Percentiles rank a stretch among this genome's conserved stretches.
Conservation (phyloP, 2,797 vertebrate genomes). For the Chelon auratus region DNA sequence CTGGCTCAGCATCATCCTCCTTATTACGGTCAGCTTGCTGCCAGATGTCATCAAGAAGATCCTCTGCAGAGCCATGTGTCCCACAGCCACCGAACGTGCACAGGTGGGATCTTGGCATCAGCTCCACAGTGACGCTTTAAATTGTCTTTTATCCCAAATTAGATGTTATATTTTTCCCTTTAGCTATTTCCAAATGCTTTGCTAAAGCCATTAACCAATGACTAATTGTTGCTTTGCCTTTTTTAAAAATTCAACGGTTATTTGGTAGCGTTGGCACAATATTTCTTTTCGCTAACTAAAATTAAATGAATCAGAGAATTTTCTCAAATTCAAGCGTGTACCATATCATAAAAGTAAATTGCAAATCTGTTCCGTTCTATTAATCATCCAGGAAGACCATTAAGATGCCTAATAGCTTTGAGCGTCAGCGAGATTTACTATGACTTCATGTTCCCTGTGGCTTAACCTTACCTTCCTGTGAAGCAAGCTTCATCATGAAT, state of each 20-base stretch:
- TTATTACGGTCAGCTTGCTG: constrained; percentile 94
- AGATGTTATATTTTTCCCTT: background rate
- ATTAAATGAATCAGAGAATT: constrained; percentile 8
- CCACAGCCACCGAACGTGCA: constrained; percentile 92
- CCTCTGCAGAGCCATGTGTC: constrained; percentile 92
- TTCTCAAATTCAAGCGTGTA: constrained; percentile 4
- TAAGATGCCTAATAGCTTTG: constrained; percentile 49
- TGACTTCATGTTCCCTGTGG: constrained; percentile 62
- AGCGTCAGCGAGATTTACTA: constrained; percentile 48
- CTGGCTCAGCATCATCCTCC: constrained; percentile 95
- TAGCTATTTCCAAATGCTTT: constrained; percentile 28
- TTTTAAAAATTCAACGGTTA: background rate
- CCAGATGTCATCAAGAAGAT: constrained; percentile 97
- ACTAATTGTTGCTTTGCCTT: constrained; percentile 32
- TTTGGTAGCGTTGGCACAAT: background rate
- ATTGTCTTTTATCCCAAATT: constrained; percentile 1
- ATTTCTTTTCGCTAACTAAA: constrained; percentile 12
- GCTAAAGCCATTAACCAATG: constrained; percentile 51
- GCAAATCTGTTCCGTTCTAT: constrained; percentile 41
- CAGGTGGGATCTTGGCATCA: constrained; percentile 85
- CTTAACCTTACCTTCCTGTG: constrained; percentile 59
- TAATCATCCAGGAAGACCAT: constrained; percentile 41
- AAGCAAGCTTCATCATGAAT: constrained; percentile 57
- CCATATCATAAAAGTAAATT: constrained; percentile 10
- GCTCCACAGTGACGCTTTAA: background rate